Conservation (phyloP, 1,140 invertebrate species). For the Formica selysi region DNA sequence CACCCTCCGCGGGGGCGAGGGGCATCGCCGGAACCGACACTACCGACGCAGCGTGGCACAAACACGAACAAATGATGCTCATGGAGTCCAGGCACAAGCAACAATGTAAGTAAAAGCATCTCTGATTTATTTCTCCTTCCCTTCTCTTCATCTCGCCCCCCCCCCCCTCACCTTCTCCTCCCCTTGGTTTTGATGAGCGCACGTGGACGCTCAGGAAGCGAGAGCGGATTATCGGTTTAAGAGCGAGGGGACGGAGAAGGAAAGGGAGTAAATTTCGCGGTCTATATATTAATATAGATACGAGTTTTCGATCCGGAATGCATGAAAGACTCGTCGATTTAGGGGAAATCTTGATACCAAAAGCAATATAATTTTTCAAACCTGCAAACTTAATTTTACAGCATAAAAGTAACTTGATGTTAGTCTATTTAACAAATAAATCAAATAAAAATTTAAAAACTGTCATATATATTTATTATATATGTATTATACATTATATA, state of each 20-base stretch:
- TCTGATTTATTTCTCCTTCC: slow-evolving; percentile 33
- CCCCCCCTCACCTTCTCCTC: background rate
- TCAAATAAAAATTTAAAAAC: too few relatives aligned
- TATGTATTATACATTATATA: too few relatives aligned
- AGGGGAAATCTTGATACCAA: too few relatives aligned
- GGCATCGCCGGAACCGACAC: slow-evolving; percentile 84
- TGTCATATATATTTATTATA: too few relatives aligned
- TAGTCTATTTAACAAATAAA: background rate
- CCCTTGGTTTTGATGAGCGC: background rate
- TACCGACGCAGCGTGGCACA: slow-evolving; percentile 85
- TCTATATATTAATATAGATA: background rate
- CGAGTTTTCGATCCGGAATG: background rate
- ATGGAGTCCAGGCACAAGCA: slow-evolving; percentile 86
- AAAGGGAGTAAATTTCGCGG: slow-evolving; percentile 12
- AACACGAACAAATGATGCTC: slow-evolving; percentile 86
- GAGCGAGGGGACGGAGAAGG: background rate
- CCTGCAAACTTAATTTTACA: background rate
- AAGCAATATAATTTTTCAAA: too few relatives aligned
- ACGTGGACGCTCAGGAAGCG: background rate
- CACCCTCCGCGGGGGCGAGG: slow-evolving; percentile 81
- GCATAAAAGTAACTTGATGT: too few relatives aligned
- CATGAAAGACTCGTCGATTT: too few relatives aligned
- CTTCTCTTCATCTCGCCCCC: background rate
- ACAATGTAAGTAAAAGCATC: slow-evolving; percentile 80
- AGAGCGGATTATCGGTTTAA: slow-evolving; percentile 26